Evolutionary conservation across 2,888 invertebrate species (phyloP).

Genomic region (Amblyjoppa proteus): DNA sequence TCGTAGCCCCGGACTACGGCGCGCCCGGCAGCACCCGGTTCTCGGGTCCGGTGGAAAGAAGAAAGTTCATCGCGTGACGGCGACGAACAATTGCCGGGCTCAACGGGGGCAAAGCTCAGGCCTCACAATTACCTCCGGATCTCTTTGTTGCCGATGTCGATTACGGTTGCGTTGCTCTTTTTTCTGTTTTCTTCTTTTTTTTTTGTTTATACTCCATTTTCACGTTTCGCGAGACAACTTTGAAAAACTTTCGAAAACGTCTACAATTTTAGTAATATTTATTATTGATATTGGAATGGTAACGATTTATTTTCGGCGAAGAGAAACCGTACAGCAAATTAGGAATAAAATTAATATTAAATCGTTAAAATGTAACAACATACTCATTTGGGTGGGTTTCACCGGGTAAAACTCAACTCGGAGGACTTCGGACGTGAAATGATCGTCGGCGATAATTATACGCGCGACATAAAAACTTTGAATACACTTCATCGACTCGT

Average conservation of each 20-base stretch:
- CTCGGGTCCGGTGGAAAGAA: constrained; percentile 36
- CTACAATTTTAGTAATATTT: no score
- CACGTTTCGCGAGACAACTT: background rate
- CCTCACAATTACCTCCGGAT: constrained; percentile 50
- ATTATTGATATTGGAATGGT: no score
- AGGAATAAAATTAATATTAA: background rate
- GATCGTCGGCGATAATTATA: constrained; percentile 14
- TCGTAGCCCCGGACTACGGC: constrained; percentile 44
- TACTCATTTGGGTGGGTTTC: background rate
- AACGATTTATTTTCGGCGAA: no score
- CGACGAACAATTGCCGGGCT: constrained; percentile 48
- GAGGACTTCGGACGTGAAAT: background rate
- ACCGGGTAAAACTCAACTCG: background rate
- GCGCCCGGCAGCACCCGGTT: constrained; percentile 17
- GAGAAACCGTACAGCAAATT: background rate
- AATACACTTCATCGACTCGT: constrained; percentile 38
- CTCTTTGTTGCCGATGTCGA: background rate
- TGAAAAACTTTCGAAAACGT: background rate
- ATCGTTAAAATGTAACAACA: background rate
- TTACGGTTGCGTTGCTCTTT: constrained; percentile 6
- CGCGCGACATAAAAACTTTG: constrained; percentile 11
- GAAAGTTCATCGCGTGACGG: constrained; percentile 54
- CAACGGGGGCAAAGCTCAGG: constrained; percentile 48
- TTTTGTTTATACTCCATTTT: background rate
- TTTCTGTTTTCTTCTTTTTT: background rate